Evolutionary conservation across 2,797 vertebrate genomes (phyloP).

Genomic region (Alcedo atthis): DNA sequence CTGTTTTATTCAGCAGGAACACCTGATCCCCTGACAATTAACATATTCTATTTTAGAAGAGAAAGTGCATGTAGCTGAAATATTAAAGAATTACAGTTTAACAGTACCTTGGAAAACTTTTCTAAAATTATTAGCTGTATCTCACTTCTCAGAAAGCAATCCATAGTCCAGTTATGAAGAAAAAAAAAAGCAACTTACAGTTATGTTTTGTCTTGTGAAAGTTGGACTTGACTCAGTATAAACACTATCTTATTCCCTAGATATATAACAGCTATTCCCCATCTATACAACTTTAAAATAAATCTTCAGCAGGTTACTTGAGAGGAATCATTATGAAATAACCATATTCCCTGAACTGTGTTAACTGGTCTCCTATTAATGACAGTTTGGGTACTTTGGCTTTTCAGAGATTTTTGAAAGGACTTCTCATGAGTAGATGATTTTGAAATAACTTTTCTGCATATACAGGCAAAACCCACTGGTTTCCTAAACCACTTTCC

Average conservation of each 20-base stretch:
- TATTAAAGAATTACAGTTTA: background rate
- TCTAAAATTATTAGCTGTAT: slow-evolving; percentile 2
- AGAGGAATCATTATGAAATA: background rate
- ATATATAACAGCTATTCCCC: background rate
- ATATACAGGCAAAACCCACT: background rate
- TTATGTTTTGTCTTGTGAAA: background rate
- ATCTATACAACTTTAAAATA: background rate
- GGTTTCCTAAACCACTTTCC: background rate
- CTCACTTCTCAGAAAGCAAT: slow-evolving; percentile 47
- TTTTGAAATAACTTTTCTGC: background rate
- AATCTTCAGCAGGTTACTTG: background rate
- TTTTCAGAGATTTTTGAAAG: background rate
- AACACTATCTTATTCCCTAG: slow-evolving; percentile 7
- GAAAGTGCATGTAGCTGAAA: background rate
- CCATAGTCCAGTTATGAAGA: slow-evolving; percentile 3
- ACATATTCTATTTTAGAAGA: background rate
- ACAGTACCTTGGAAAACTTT: background rate
- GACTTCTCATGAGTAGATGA: background rate
- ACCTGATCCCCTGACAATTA: background rate
- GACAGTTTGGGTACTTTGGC: background rate
- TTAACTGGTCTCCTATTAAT: background rate
- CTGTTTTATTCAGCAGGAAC: background rate
- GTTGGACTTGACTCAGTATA: slow-evolving; percentile 1
- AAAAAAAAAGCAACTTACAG: background rate
- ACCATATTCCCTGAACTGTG: background rate